Evolutionary conservation across 2,888 invertebrate species (phyloP).

Genomic region (Agriotes lineatus): DNA sequence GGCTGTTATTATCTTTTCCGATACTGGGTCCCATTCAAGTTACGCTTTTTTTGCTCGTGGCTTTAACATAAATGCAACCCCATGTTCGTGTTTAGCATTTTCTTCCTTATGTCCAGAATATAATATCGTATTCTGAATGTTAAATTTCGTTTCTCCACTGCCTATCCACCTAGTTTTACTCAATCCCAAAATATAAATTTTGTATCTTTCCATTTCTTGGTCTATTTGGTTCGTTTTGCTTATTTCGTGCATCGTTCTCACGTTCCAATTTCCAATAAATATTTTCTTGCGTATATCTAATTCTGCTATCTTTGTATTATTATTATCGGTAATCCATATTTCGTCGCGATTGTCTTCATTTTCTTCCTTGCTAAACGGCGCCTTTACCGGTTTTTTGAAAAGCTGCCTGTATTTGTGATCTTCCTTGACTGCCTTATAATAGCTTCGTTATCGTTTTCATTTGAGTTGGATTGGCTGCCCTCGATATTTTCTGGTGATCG

Average conservation of each 20-base stretch:
- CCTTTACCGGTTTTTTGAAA: background rate
- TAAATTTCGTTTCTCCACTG: background rate
- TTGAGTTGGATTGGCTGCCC: too few relatives aligned
- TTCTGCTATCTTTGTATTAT: background rate
- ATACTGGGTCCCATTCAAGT: background rate
- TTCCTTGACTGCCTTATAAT: background rate
- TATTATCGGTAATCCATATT: background rate
- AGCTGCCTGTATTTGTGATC: background rate
- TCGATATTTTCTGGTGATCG: too few relatives aligned
- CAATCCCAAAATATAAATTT: conserved; percentile 1
- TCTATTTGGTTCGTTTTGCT: conserved; percentile 12
- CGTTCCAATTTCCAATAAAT: conserved; percentile 8
- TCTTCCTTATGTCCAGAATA: background rate
- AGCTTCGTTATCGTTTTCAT: background rate
- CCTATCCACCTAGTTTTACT: background rate
- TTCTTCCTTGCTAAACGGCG: background rate
- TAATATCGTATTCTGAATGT: background rate
- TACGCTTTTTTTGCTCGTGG: background rate
- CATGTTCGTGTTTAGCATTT: background rate
- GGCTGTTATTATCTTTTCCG: background rate
- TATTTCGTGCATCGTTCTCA: conserved; percentile 7
- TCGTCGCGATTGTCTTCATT: background rate
- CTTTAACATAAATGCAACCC: background rate
- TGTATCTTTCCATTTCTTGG: conserved; percentile 6
- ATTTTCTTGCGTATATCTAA: conserved; percentile 1